Base-by-base conservation (phyloP, 2,797 vertebrate genomes). In the Loriculus beryllinus region DNA sequence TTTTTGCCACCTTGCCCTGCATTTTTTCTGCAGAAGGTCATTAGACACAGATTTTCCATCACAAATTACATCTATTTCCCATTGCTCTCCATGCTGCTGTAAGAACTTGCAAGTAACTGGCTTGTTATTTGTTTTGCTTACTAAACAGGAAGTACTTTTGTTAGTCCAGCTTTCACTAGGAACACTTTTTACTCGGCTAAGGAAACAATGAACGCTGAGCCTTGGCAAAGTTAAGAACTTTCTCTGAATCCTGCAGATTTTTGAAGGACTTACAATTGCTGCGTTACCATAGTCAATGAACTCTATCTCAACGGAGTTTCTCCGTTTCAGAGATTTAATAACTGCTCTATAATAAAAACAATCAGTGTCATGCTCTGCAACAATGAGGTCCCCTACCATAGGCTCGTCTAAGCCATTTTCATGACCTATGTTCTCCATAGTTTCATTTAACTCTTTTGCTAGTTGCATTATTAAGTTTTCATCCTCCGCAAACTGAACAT, bases 211-310 rank as follows among this genome's bases (percentile, higher is more conserved):
- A 76, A 98, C 96, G 90, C 98, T 98, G 56, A 99, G 97, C 88
- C 97, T 98, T 5, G 98, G 98, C 43, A 98, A 85, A 75, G 92
- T 94, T 92, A 98, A 95, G 93, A 98, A 98, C 48, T 93, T 89
- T 21, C 90, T 82, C 21, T 97, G 93, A 85, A 99, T 92, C 71
- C 82, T 83, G 75, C 90, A 97, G 60, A 98, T 96, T 75, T 98
- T 98, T 59, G 98, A 98, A 35, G 63, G 96, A 74, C 79, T 92
- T 37, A 99, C 87, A 43, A 97, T 75, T 69, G 97, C 96, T 11
- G 94, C 64, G 91, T 99, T 99, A 88, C 99, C 99, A 80, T 99
- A 99, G 96, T 99, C 99, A 88, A 99, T 97, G 95, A 99, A 99
- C 92, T 99, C 98, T 43, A 99, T 98, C 82, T 95, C 97, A 87